Evolutionary conservation across 2,888 invertebrate species (phyloP), one percentile per base, ranked within the genome.

Genomic region (Lamproptera curius): DNA sequence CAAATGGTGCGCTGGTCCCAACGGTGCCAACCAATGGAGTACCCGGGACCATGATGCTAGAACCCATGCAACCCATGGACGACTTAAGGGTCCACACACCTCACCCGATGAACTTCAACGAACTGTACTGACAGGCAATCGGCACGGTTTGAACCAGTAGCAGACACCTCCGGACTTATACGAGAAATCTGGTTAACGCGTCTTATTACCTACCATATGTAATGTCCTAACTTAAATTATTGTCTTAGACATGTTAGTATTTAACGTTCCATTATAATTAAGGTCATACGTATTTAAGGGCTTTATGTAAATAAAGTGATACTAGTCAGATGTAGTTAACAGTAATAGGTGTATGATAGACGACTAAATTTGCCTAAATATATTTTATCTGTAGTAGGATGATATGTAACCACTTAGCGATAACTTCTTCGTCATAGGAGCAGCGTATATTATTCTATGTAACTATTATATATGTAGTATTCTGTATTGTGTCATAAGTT

Each of bases 11-110:
- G 0, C 53, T 82, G 2, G 56, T 71, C 1, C 55, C 70, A 1
- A 36, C 57, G 1, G 60, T 61, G 0, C 53, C 63, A 1, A 58
- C 70, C 1, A 69, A 50, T 20, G 57, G 71, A 15, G 70, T 67
- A 0, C 62, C 73, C 1, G 65, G 59, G 23, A 54, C 65, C 10
- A 63, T 83, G 61, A 58, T 84, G 52, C 52, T 82, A 15, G 86
- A 87, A 26, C 55, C 73, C 0, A 57, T 82, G 2, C 81, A 75
- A 53, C 63, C 74, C 0, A 66, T 86, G 17, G 86, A 87, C 0
- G 84, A 85, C 16, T 57, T 85, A 53, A 71, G 85, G 50, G 80
- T 79, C 0, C 79, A 76, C 46, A 81, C 83, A 0, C 81, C 84
- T 0, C 85, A 77, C 42, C 70, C 74, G 1, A 72, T 86, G 74